phyloP scores from a whole-genome alignment of 2,888 invertebrate species.

The Petrolisthes cinctipes region DNA sequence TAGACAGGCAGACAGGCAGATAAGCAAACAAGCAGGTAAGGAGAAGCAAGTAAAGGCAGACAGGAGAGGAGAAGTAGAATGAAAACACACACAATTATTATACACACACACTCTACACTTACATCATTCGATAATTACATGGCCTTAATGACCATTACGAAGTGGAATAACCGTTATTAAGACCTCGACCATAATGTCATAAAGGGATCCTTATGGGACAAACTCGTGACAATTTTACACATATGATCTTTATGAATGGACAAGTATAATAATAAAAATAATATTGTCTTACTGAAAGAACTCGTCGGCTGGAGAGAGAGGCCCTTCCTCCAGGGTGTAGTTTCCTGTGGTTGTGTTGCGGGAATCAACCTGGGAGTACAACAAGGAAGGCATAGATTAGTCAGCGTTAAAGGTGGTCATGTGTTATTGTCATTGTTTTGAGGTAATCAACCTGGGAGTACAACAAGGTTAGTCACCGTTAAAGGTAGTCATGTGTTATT shows the following conservation, averaged over 20 bases:
- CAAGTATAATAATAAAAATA: neutral
- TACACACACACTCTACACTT: too few species aligned
- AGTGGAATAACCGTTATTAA: too few species aligned
- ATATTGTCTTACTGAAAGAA: conserved; percentile 80
- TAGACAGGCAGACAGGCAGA: neutral
- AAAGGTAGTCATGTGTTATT: neutral
- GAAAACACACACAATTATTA: too few species aligned
- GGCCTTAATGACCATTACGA: too few species aligned
- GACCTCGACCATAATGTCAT: too few species aligned
- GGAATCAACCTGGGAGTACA: conserved; percentile 16
- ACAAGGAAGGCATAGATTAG: neutral
- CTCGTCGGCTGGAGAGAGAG: conserved; percentile 77
- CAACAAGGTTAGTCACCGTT: neutral
- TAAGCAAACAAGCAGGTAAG: neutral
- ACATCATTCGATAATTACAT: too few species aligned
- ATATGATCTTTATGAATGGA: conserved; percentile 11
- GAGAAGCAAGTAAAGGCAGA: too few species aligned
- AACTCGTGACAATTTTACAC: too few species aligned
- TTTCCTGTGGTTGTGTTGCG: neutral
- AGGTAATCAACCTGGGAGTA: too few species aligned
- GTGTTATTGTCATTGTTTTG: too few species aligned
- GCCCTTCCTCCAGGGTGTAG: conserved; percentile 73
- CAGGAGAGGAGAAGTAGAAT: too few species aligned
- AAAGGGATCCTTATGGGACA: too few species aligned
- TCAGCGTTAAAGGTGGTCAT: neutral